Evolutionary conservation across 2,888 invertebrate species (phyloP), one percentile per base, ranked within the genome.

Genomic region (Melipona bicolor): DNA sequence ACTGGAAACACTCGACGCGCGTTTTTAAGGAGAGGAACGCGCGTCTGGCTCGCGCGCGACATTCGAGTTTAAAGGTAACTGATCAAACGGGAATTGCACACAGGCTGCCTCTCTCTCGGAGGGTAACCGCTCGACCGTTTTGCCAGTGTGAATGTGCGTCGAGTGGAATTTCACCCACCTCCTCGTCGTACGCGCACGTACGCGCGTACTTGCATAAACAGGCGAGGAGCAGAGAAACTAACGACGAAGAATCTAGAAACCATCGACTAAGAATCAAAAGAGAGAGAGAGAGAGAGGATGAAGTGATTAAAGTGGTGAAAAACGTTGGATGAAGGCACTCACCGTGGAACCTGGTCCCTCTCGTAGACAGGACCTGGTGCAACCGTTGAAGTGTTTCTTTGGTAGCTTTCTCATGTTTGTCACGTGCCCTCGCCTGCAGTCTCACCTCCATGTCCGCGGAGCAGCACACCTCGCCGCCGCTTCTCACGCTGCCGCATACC

Each of bases 311-410:
- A 75, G 71, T 70, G 59, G 74, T 11, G 59, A 65, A 80, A 68
- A 80, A 72, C 54, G 68, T 61, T 62, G 43, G 32, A 62, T 43
- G 67, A 50, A 54, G 69, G 50, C 78, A 96, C 97, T 97, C 95
- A 98, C 98, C 97, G 94, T 98, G 98, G 95, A 98, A 98, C 94
- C 97, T 97, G 92, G 96, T 96, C 64, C 98, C 97, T 93, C 98
- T 96, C 88, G 96, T 96, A 74, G 96, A 96, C 91, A 98, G 96
- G 87, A 97, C 96, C 79, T 96, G 96, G 36, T 97, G 96, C 84
- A 98, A 95, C 93, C 97, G 97, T 90, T 96, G 96, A 81, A 98
- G 97, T 89, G 97, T 97, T 90, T 97, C 97, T 92, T 96, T 96
- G 87, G 97, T 95, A 85, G 97, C 96, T 89, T 96, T 96, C 91